Conservation (phyloP, 2,888 invertebrate genomes). For the Frankliniella fusca region DNA sequence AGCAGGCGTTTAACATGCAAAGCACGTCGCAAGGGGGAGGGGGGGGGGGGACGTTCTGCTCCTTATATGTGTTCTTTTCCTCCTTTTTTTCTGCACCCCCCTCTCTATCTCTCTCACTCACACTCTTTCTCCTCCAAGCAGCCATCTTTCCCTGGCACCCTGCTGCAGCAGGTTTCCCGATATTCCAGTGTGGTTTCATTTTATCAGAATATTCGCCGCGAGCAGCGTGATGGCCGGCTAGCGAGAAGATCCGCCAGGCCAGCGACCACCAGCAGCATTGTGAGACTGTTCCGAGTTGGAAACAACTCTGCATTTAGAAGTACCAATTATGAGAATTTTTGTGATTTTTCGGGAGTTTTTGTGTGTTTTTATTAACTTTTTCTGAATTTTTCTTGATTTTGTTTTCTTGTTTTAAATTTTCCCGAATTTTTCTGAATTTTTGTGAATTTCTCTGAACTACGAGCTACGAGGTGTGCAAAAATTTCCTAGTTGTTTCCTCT, state of each 20-base stretch:
- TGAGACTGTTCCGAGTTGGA: not conserved
- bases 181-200: slow-evolving; percentile 20
- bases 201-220: slow-evolving; percentile 4
- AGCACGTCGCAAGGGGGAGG: not conserved
- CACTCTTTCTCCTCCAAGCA: not conserved
- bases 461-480: no score
- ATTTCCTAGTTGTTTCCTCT: no score
- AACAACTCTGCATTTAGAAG: no score
- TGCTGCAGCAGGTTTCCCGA: not conserved
- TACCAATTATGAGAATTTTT: no score
- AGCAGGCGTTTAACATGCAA: slow-evolving; percentile 8
- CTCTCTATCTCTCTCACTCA: not conserved
- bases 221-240: not conserved
- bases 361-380: no score
- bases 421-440: no score
- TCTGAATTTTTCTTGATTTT: no score
- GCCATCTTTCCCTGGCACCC: not conserved
- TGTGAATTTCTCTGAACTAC: no score
- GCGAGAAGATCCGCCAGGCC: not conserved
- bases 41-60: not conserved
- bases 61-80: not conserved
- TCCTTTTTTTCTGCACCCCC: not conserved
- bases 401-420: no score
- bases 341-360: no score
- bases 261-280: no score